A percentile compares a stretch with the other conserved stretches of the same genome.
phyloP scores from a whole-genome alignment of 2,113 vertebrate genomes.

The Saimiri boliviensis region DNA sequence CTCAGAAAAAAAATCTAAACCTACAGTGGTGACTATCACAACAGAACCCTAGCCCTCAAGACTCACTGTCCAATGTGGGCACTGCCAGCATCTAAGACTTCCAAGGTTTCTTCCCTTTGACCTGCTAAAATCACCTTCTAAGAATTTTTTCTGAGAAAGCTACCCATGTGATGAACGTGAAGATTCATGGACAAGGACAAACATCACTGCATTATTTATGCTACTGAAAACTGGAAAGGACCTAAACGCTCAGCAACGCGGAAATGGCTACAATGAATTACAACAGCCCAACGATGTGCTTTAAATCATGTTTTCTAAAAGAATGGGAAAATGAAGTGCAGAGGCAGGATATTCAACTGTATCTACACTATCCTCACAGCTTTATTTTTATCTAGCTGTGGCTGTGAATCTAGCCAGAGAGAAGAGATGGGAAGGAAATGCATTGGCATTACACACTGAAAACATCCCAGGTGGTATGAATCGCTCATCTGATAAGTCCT shows the following conservation, averaged over 20 bases:
- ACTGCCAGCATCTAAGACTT: background rate
- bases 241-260: background rate
- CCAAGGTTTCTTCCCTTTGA: background rate
- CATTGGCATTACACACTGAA: background rate
- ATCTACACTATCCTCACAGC: no score
- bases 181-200: background rate
- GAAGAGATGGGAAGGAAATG: background rate
- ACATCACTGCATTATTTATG: background rate
- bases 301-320: background rate
- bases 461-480: background rate
- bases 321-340: background rate
- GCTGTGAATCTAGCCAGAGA: background rate
- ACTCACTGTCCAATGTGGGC: background rate
- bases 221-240: background rate
- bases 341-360: background rate
- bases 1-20: background rate
- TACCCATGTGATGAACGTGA: background rate
- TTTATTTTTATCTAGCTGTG: background rate
- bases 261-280: background rate
- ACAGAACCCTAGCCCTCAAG: background rate
- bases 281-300: background rate
- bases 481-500: background rate
- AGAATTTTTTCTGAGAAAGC: slow-evolving; percentile 38
- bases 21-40: background rate
- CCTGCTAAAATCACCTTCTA: slow-evolving; percentile 23